Percentiles rank a stretch among this genome's conserved stretches.
phyloP scores from a whole-genome alignment of 2,113 vertebrate genomes.

The Bubo blakistoni region DNA sequence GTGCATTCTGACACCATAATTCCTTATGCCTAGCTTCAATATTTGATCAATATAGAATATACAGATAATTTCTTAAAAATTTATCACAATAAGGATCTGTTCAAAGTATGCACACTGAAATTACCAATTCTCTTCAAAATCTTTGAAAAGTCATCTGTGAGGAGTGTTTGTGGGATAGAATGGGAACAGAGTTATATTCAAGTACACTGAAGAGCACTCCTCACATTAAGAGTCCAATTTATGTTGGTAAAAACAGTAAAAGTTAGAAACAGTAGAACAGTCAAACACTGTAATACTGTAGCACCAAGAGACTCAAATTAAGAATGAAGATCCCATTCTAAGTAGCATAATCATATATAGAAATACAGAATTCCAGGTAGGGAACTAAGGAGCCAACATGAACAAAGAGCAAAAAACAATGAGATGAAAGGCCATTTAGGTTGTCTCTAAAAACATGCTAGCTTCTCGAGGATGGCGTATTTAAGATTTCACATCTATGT shows the following conservation, averaged over 20 bases:
- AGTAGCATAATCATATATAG: not conserved
- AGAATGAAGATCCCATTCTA: not conserved
- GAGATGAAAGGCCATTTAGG: not conserved
- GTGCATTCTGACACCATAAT: not conserved
- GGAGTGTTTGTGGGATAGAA: not conserved
- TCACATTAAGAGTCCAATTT: not conserved
- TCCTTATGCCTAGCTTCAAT: not conserved
- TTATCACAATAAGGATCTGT: not conserved
- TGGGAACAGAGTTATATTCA: not conserved
- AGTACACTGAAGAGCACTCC: not conserved
- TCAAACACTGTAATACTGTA: not conserved
- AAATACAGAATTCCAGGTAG: not conserved
- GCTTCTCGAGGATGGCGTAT: not conserved
- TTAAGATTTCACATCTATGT: not conserved
- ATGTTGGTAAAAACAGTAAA: not conserved
- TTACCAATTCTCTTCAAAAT: not conserved
- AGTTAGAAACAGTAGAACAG: not conserved
- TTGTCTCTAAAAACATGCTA: not conserved
- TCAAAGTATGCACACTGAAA: not conserved
- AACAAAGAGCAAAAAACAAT: not conserved
- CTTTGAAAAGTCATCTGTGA: not conserved
- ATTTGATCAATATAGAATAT: not conserved
- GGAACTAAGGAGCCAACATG: not conserved
- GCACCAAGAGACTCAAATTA: not conserved
- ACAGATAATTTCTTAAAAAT: not conserved